Conservation (phyloP, 2,888 invertebrate genomes). For the Agrenia bidenticulata region DNA sequence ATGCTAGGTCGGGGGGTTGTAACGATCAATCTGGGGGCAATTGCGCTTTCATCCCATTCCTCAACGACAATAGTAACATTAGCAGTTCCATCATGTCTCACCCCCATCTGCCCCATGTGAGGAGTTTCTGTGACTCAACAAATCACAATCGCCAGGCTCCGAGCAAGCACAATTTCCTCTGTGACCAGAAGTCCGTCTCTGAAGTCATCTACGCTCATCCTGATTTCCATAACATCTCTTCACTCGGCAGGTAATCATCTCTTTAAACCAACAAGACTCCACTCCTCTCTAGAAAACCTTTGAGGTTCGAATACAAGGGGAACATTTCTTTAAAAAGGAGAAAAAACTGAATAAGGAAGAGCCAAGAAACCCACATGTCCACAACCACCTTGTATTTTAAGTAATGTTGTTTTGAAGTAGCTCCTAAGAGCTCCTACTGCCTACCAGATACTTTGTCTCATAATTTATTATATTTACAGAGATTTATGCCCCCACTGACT, state of each 20-base stretch:
- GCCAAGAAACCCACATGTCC: too few species aligned
- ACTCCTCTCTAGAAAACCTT: not conserved
- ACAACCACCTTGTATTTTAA: too few species aligned
- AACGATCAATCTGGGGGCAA: constrained; percentile 42
- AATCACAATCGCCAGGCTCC: constrained; percentile 66
- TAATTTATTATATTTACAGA: too few species aligned
- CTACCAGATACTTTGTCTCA: too few species aligned
- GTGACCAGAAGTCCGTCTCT: constrained; percentile 63
- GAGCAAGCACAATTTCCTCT: constrained; percentile 67
- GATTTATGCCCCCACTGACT: too few species aligned
- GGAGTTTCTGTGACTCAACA: constrained; percentile 65
- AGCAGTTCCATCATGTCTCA: constrained; percentile 54
- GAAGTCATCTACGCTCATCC: constrained; percentile 62
- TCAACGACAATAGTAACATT: constrained; percentile 48
- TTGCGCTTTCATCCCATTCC: constrained; percentile 47
- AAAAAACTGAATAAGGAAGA: too few species aligned
- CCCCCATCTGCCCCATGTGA: constrained; percentile 56
- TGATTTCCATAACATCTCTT: constrained; percentile 58
- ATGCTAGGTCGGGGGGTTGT: constrained; percentile 35
- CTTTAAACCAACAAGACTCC: not conserved
- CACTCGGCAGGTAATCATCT: constrained; percentile 36
- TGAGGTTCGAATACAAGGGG: too few species aligned
- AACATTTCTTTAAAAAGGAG: too few species aligned
- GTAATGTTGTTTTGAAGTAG: too few species aligned
- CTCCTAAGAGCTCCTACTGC: too few species aligned